These are phyloP conservation scores for Chydorus sphaericus DNA, from an alignment of 2,888 invertebrate species.

Conservation along the genomic window DNA sequence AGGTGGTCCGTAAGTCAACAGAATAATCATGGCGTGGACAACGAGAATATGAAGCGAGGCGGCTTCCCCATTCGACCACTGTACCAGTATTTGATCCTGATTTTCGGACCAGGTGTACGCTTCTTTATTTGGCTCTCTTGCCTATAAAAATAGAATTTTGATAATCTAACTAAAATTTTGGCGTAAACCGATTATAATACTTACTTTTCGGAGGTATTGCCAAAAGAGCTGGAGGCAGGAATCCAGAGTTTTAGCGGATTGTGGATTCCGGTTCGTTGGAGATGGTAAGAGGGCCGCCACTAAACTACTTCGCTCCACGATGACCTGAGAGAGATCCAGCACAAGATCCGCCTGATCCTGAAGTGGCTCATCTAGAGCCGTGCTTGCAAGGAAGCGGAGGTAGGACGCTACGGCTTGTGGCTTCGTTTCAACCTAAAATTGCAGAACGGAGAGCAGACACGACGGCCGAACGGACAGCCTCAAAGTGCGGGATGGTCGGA, in stretches of 20 bases:
- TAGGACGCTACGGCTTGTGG: conserved; percentile 68
- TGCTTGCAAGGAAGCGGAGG: conserved; percentile 64
- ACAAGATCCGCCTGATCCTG: conserved; percentile 51
- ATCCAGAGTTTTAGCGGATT: conserved; percentile 23
- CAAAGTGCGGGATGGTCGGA: conserved; percentile 64
- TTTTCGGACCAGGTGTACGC: conserved; percentile 47
- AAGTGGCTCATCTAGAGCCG: conserved; percentile 48
- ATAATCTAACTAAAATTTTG: neutral
- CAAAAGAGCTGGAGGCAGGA: conserved; percentile 30
- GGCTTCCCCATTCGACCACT: conserved; percentile 54
- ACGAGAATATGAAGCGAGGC: conserved; percentile 62
- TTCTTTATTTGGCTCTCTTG: conserved; percentile 43
- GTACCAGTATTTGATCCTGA: conserved; percentile 59
- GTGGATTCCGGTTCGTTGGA: conserved; percentile 30
- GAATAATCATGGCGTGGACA: conserved; percentile 68
- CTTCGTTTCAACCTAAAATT: conserved; percentile 77
- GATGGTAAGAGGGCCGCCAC: conserved; percentile 62
- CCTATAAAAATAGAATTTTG: conserved; percentile 25
- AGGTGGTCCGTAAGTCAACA: conserved; percentile 43
- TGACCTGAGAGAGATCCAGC: conserved; percentile 72
- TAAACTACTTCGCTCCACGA: conserved; percentile 79
- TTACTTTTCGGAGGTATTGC: conserved; percentile 53
- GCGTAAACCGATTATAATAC: conserved; percentile 17
- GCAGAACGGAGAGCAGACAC: conserved; percentile 56
- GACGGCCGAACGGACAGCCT: conserved; percentile 41